Conservation (phyloP, 1,140 invertebrate species). For the Lepidurus arcticus region DNA sequence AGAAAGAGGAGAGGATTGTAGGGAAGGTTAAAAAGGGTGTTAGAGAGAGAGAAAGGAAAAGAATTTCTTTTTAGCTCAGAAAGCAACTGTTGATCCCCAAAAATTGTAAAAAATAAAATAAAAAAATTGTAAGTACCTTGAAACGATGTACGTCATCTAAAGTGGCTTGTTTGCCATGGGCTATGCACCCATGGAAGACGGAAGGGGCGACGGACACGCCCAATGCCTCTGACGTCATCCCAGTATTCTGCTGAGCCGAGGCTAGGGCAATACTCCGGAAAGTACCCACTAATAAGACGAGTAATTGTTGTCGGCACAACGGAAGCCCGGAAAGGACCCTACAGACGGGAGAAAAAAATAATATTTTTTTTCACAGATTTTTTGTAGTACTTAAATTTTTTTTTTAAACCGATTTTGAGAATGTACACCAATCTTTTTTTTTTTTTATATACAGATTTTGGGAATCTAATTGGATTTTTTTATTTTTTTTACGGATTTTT, state of each 20-base stretch:
- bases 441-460: no score
- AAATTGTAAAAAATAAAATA: not conserved
- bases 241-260: conserved; percentile 59
- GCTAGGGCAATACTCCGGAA: conserved; percentile 93
- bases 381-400: no score
- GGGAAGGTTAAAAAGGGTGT: conserved; percentile 20
- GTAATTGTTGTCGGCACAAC: conserved; percentile 79
- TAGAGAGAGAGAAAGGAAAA: not conserved
- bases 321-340: conserved; percentile 85
- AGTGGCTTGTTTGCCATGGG: conserved; percentile 79
- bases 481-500: no score
- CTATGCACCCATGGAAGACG: conserved; percentile 94
- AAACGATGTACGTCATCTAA: conserved; percentile 91
- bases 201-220: conserved; percentile 94
- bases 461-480: no score
- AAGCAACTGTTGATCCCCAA: not conserved
- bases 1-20: conserved; percentile 21
- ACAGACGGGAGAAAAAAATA: conserved; percentile 32
- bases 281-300: conserved; percentile 93
- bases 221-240: conserved; percentile 94
- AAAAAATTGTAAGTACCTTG: conserved; percentile 59
- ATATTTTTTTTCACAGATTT: no score
- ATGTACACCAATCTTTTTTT: no score
- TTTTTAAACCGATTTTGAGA: no score
- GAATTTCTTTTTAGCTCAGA: not conserved